phyloP scores from a whole-genome alignment of 2,113 vertebrate genomes.

The Merops nubicus region DNA sequence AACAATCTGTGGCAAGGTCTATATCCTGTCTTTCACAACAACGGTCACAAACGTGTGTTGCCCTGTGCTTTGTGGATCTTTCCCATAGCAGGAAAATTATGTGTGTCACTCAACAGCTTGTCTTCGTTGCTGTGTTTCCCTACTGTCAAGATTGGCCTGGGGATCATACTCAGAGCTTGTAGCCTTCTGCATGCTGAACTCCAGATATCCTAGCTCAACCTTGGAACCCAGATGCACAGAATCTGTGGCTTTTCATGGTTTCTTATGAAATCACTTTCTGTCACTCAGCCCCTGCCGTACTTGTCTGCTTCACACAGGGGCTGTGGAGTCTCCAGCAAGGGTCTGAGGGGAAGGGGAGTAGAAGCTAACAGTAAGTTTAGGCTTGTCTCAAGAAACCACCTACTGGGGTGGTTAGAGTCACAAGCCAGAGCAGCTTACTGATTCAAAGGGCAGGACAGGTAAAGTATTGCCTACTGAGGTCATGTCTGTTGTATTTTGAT shows the following conservation, averaged over 20 bases:
- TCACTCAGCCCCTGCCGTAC: neutral
- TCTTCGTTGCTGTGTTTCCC: neutral
- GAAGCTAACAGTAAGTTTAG: neutral
- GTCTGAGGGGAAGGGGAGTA: neutral
- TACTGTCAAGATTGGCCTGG: neutral
- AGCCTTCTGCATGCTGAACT: neutral
- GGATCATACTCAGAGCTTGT: neutral
- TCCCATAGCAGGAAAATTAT: neutral
- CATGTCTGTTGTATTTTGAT: neutral
- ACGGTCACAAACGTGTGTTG: neutral
- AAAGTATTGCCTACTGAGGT: neutral
- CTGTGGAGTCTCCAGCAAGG: rapidly evolving
- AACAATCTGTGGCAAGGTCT: neutral
- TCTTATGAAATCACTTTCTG: neutral
- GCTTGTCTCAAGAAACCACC: neutral
- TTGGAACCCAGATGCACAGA: rapidly evolving
- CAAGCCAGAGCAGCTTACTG: neutral
- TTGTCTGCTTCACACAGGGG: neutral
- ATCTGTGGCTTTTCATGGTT: neutral
- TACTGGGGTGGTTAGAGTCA: neutral
- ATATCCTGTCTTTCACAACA: neutral
- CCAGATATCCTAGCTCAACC: neutral
- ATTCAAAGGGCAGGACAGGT: neutral
- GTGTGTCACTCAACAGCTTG: rapidly evolving
- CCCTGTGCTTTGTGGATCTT: neutral